Evolutionary conservation across 30 jellyfish, hydroid and myxozoan species (phyloP).

Genomic region (Clytia hemisphaerica): DNA sequence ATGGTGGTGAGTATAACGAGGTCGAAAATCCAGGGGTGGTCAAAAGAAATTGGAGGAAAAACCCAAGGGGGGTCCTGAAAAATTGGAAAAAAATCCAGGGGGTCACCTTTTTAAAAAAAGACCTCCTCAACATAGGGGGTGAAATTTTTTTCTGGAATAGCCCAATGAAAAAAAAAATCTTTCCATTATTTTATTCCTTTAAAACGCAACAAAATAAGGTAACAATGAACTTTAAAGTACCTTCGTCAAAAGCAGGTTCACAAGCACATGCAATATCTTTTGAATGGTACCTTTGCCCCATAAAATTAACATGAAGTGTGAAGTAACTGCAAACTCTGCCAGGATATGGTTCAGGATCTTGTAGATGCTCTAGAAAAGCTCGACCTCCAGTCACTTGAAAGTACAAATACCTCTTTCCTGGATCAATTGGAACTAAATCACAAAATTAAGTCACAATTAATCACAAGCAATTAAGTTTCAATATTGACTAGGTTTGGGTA

Average conservation of each 20-base stretch:
- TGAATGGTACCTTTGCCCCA: constrained; percentile 73
- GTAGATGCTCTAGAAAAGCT: constrained; percentile 87
- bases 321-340: constrained; percentile 68
- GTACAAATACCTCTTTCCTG: constrained; percentile 63
- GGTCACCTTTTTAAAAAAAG: too few relatives aligned
- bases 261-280: constrained; percentile 79
- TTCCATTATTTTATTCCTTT: not conserved
- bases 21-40: too few relatives aligned
- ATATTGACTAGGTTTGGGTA: too few relatives aligned
- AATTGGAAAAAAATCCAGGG: too few relatives aligned
- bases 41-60: too few relatives aligned
- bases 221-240: constrained; percentile 15
- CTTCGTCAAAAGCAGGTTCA: constrained; percentile 92
- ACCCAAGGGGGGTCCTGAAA: too few relatives aligned
- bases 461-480: too few relatives aligned
- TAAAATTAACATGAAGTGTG: constrained; percentile 49
- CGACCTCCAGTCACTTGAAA: constrained; percentile 76
- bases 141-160: too few relatives aligned
- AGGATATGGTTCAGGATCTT: constrained; percentile 84
- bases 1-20: too few relatives aligned
- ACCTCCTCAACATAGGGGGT: too few relatives aligned
- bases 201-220: not conserved
- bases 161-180: too few relatives aligned
- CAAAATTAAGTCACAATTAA: not conserved
- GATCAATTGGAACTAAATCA: constrained; percentile 82